These are phyloP conservation scores for Globodera ellingtonae DNA, from an alignment of 1,140 invertebrate species.

Conservation along the genomic window DNA sequence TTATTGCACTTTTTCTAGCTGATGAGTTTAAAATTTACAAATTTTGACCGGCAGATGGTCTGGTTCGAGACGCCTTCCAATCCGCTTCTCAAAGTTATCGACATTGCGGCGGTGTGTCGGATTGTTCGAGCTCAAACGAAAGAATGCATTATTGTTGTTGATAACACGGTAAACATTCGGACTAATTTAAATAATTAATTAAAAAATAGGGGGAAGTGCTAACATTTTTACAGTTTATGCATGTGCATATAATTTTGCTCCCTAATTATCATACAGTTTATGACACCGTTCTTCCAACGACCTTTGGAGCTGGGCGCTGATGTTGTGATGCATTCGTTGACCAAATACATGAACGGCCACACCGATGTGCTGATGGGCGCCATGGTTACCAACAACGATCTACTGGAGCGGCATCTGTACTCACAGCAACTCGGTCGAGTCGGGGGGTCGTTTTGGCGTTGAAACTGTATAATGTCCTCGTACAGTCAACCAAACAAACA, in stretches of 20 bases:
- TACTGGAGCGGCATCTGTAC: constrained; percentile 42
- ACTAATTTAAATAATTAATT: too few species aligned
- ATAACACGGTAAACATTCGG: constrained; percentile 85
- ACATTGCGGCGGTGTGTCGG: constrained; percentile 78
- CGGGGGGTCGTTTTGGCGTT: too few species aligned
- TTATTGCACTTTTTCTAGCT: too few species aligned
- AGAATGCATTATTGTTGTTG: constrained; percentile 82
- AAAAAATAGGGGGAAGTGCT: neutral
- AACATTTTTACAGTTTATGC: neutral
- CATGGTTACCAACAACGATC: constrained; percentile 45
- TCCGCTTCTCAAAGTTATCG: constrained; percentile 85
- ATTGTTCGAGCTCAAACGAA: constrained; percentile 69
- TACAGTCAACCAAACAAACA: too few species aligned
- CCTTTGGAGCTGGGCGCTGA: constrained; percentile 89
- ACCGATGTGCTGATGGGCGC: constrained; percentile 93
- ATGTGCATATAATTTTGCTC: too few species aligned
- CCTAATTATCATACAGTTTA: neutral
- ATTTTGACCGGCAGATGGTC: constrained; percentile 71
- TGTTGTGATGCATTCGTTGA: constrained; percentile 86
- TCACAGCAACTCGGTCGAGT: constrained; percentile 29
- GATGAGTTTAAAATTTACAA: neutral
- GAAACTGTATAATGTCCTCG: too few species aligned
- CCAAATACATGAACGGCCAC: constrained; percentile 98
- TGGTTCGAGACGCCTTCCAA: constrained; percentile 99
- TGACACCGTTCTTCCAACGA: constrained; percentile 54